Evolutionary conservation across 2,113 vertebrate genomes (phyloP), one percentile per base, ranked within the genome.

Genomic region (Forbesichthys agassizii): DNA sequence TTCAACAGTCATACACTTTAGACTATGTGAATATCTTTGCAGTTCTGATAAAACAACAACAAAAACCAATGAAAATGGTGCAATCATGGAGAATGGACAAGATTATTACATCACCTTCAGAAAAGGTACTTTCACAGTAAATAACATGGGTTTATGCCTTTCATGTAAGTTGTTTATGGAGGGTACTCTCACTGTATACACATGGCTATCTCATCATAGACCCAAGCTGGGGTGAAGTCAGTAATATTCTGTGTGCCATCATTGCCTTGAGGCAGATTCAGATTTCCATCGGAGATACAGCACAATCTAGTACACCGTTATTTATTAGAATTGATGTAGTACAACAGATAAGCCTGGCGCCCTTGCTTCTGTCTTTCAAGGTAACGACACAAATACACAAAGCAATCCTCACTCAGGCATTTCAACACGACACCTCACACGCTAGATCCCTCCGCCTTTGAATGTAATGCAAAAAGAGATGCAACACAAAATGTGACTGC

Each of bases 311-410:
- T 79, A 84, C 72, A 79, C 55, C 74, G 74, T 86, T 89, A 90
- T 90, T 90, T 88, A 90, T 88, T 87, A 91, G 76, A 85, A 81
- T 79, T 79, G 78, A 80, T 88, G 83, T 79, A 80, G 74, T 67
- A 83, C 74, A 73, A 73, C 74, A 80, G 84, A 91, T 88, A 86
- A 90, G 84, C 73, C 78, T 11, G 53, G 48, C 77, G 77, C 77
- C 88, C 88, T 90, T 89, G 82, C 85, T 89, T 71, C 64, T 20
- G 53, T 84, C 84, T 88, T 88, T 90, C 86, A 91, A 86, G 85
- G 86, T 87, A 89, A 90, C 76, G 84, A 86, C 70, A 77, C 68
- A 87, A 66, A 88, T 79, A 78, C 78, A 71, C 77, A 71, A 82
- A 83, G 86, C 81, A 66, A 71, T 80, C 16, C 64, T 42, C 13